Evolutionary conservation across 2,888 invertebrate species (phyloP), one percentile per base, ranked within the genome.

Genomic region (Torymus tubicola): DNA sequence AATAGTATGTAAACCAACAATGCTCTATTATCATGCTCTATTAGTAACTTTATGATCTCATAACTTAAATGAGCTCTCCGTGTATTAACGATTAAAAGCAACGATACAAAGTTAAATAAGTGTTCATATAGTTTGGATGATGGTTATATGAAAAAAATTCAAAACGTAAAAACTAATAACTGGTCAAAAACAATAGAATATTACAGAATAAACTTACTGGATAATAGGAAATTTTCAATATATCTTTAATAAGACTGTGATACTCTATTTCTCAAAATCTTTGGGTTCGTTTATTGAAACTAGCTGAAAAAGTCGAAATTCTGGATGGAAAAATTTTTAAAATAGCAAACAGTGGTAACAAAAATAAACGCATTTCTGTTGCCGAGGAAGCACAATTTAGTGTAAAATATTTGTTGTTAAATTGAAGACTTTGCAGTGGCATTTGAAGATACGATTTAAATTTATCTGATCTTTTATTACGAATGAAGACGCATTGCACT

Each of bases 391-490:
- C 42, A 8, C 42, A 5, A 42, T 42, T 42, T 42, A 42, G 5
- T 42, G 42, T 42, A 42, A 42, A 5, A 42, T 42, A 42, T 42
- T 42, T 42, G 5, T 42, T 42, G 8, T 42, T 42, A 42, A 5
- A 8, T 42, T 4, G 42, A 42, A 42, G 42, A 42, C 42, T 31
- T 31, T 42, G 8, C 8, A 42, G 10, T 42, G 42, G 42, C 42
- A 42, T 42, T 42, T 8, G 42, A 8, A 42, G 42, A 42, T 42
- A 42, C 5, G 58, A 42, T 42, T 14, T 11, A n/a, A 11, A n/a
- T 53, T 55, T 73, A 73, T 73, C 72, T 64, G 72, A 73, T 73
- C 42, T n/a, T 18, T 64, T 63, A 73, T 73, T 53, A 73, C 55
- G 64, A 55, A 42, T 58, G 42, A 8, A 42, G 42, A 8, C 42